phyloP scores from a whole-genome alignment of 1,140 invertebrate species.

The Dendrolimus punctatus region DNA sequence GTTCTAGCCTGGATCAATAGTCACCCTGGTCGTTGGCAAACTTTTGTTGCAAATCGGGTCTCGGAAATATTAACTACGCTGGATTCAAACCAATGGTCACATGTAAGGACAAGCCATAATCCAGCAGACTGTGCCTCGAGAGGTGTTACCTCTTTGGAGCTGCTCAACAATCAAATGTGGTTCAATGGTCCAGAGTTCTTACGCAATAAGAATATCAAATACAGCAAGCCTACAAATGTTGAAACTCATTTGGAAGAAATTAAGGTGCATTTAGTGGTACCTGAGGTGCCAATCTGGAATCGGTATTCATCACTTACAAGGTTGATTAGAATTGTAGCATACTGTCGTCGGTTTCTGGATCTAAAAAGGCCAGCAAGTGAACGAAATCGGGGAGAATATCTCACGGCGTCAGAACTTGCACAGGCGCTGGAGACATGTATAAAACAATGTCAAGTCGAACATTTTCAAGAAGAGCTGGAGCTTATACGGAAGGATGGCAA shows the following conservation, averaged over 20 bases:
- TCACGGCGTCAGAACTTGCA: too few relatives aligned
- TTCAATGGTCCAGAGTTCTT: slow-evolving; percentile 1
- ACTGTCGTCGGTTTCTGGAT: too few relatives aligned
- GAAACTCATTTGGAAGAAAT: background rate
- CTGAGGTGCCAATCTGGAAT: too few relatives aligned
- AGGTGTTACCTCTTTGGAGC: background rate
- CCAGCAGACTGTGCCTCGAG: slow-evolving; percentile 3
- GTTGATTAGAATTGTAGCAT: too few relatives aligned
- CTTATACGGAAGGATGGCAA: too few relatives aligned
- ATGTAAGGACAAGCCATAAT: slow-evolving; percentile 8
- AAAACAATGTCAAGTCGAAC: too few relatives aligned
- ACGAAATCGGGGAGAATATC: too few relatives aligned
- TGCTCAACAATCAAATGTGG: background rate
- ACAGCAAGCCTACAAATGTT: background rate
- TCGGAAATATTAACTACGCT: slow-evolving; percentile 33
- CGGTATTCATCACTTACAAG: too few relatives aligned
- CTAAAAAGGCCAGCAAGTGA: too few relatives aligned
- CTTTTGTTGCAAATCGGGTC: slow-evolving; percentile 55
- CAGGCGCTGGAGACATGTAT: too few relatives aligned
- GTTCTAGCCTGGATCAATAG: slow-evolving; percentile 46
- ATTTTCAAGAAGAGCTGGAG: too few relatives aligned
- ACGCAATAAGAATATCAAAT: background rate
- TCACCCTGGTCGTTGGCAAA: slow-evolving; percentile 28
- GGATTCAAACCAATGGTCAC: slow-evolving; percentile 35
- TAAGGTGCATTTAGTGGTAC: background rate